Percentiles rank a stretch among this genome's conserved stretches.
Evolutionary conservation across 2,888 invertebrate genomes (phyloP).

Genomic region (Dendrolimus pini): DNA sequence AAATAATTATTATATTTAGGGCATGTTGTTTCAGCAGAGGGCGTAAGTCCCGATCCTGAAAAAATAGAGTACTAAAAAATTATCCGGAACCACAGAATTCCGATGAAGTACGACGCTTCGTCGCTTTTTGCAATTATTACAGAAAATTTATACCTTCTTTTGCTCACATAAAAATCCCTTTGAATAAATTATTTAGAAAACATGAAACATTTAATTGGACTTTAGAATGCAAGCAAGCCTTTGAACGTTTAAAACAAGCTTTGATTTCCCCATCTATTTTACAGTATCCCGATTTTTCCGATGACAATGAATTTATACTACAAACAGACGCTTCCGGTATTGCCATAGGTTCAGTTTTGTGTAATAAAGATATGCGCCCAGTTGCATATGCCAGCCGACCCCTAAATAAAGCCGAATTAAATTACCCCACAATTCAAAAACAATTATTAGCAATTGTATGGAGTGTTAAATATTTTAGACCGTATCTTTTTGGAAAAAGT

Average conservation of each 20-base stretch:
- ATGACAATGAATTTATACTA: too few species aligned
- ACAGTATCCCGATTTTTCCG: too few species aligned
- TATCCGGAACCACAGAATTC: neutral
- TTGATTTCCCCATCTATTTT: too few species aligned
- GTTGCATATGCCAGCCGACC: neutral
- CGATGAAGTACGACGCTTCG: neutral
- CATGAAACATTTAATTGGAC: neutral
- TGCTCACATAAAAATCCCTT: neutral
- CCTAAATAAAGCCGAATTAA: neutral
- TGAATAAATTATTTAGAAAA: neutral
- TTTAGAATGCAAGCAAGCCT: neutral
- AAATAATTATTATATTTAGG: neutral
- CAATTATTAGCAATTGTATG: conserved; percentile 11
- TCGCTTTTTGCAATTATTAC: neutral
- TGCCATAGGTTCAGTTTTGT: too few species aligned
- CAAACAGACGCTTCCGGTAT: too few species aligned
- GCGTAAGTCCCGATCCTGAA: neutral
- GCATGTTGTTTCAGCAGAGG: too few species aligned
- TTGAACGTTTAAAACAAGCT: neutral
- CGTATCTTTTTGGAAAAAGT: neutral
- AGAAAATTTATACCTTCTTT: neutral
- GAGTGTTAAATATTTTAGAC: conserved; percentile 6
- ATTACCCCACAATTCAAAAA: conserved; percentile 10
- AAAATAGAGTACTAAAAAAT: conserved; percentile 2
- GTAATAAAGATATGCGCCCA: too few species aligned